phyloP scores from a whole-genome alignment of 2,888 invertebrate genomes.

The Catocala fraxini region DNA sequence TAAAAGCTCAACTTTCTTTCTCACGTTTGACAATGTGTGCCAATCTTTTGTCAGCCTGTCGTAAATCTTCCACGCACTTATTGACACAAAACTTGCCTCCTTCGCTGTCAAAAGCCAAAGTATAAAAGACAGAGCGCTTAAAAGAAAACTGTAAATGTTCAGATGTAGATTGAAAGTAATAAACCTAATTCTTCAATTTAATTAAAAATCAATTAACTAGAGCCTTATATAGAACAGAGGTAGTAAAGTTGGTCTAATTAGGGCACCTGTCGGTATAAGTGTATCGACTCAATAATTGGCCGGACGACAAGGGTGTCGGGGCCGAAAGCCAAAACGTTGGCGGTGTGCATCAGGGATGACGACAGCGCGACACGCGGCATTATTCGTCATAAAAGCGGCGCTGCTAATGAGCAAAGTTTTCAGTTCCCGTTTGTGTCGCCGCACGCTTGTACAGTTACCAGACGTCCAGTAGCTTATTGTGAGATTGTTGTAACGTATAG shows the following conservation, averaged over 20 bases:
- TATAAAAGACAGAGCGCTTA: neutral
- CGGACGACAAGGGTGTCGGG: constrained; percentile 26
- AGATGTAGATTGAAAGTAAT: neutral
- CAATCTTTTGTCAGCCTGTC: constrained; percentile 31
- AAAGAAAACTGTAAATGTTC: neutral
- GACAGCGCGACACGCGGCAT: constrained; percentile 30
- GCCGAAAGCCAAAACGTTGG: constrained; percentile 25
- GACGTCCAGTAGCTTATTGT: constrained; percentile 29
- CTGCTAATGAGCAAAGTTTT: constrained; percentile 65
- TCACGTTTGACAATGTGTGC: constrained; percentile 37
- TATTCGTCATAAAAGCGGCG: constrained; percentile 55
- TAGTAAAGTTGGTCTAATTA: constrained; percentile 31
- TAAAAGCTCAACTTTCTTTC: constrained; percentile 47
- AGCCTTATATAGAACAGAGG: constrained; percentile 12
- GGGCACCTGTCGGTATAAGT: constrained; percentile 27
- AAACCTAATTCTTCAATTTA: constrained; percentile 5
- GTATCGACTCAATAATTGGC: constrained; percentile 38
- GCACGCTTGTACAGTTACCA: constrained; percentile 32
- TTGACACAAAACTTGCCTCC: constrained; percentile 22
- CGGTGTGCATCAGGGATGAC: constrained; percentile 23
- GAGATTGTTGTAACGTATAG: constrained; percentile 27
- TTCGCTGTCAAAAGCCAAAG: neutral
- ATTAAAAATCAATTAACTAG: constrained; percentile 26
- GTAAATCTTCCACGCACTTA: constrained; percentile 34
- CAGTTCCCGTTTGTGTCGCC: constrained; percentile 40